Conservation (phyloP, 2,888 invertebrate species). For the Drosophila ustulata region DNA sequence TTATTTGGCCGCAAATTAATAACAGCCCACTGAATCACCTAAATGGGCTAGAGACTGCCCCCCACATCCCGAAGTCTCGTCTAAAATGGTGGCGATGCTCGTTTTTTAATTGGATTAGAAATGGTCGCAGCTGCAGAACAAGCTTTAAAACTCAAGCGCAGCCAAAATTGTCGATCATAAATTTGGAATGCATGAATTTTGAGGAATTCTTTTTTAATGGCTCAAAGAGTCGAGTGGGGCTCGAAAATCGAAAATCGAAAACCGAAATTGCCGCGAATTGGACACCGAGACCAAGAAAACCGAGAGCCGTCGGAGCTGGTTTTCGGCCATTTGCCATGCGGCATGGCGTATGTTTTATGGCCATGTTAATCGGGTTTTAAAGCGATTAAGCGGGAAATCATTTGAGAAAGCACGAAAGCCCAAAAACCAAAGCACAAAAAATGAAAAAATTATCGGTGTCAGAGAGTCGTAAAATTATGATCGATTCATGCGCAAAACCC, state of each 20-base stretch:
- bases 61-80: background rate
- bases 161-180: slow-evolving; percentile 31
- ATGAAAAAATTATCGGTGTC: slow-evolving; percentile 12
- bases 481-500: slow-evolving; percentile 69
- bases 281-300: background rate
- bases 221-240: background rate
- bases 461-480: slow-evolving; percentile 57
- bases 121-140: slow-evolving; percentile 14
- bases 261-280: slow-evolving; percentile 4
- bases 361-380: slow-evolving; percentile 70
- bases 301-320: slow-evolving; percentile 22
- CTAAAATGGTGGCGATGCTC: slow-evolving; percentile 13
- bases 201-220: slow-evolving; percentile 33
- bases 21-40: slow-evolving; percentile 12
- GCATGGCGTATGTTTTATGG: slow-evolving; percentile 46
- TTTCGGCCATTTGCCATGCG: slow-evolving; percentile 26
- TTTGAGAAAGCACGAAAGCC: slow-evolving; percentile 12
- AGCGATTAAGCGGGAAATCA: slow-evolving; percentile 61
- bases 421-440: background rate
- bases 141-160: background rate
- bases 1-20: slow-evolving; percentile 39
- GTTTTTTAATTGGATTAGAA: slow-evolving; percentile 17
- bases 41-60: background rate
- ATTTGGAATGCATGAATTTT: slow-evolving; percentile 21
- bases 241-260: slow-evolving; percentile 10